Evolutionary conservation across 2,113 vertebrate species (phyloP).

Genomic region (Trogon surrucura): DNA sequence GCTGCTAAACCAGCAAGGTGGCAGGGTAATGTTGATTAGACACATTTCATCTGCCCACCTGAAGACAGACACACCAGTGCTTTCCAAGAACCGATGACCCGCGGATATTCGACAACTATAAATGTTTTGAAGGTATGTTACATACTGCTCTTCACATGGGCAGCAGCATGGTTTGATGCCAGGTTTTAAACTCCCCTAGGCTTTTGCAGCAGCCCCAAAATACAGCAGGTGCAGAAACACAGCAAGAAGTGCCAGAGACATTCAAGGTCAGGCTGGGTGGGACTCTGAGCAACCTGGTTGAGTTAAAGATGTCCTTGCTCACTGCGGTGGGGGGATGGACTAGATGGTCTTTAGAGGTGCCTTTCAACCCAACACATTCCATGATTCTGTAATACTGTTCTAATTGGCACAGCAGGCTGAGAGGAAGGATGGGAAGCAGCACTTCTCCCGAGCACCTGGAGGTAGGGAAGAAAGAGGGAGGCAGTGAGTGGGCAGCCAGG

Average conservation of each 20-base stretch:
- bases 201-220: not conserved
- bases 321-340: too few relatives aligned
- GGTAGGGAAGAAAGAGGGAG: not conserved
- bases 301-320: too few relatives aligned
- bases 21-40: not conserved
- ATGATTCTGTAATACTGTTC: too few relatives aligned
- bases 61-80: not conserved
- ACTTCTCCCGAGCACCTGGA: not conserved
- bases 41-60: not conserved
- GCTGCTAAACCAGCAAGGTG: not conserved
- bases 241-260: not conserved
- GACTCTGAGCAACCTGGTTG: too few relatives aligned
- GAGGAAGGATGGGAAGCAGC: not conserved
- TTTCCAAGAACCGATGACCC: not conserved
- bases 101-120: not conserved
- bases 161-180: not conserved
- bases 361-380: too few relatives aligned
- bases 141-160: not conserved
- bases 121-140: not conserved
- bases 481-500: not conserved
- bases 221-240: not conserved
- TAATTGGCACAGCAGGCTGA: not conserved
- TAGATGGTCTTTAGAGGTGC: too few relatives aligned
- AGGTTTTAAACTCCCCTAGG: not conserved
- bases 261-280: too few relatives aligned